Percentiles rank a stretch among this genome's conserved stretches.
These are phyloP conservation scores for Falco biarmicus DNA, from an alignment of 2,797 vertebrate genomes.

Conservation along the genomic window DNA sequence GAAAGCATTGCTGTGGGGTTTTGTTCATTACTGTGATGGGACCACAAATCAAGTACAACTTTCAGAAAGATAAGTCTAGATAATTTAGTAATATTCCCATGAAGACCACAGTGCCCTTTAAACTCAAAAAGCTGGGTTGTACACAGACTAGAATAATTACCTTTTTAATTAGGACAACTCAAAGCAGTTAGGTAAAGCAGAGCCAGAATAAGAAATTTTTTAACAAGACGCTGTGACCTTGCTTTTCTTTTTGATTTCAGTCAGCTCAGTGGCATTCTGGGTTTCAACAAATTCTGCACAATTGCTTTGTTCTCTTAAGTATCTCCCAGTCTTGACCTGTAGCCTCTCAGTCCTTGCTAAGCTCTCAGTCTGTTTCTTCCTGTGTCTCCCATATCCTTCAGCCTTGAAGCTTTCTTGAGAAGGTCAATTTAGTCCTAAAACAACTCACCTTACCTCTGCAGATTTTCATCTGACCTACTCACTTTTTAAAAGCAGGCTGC, in stretches of 20 bases:
- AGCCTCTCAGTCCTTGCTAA: background rate
- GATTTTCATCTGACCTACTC: background rate
- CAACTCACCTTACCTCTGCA: background rate
- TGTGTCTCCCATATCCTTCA: background rate
- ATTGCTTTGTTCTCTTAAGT: background rate
- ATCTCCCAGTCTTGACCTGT: background rate
- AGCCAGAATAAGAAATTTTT: background rate
- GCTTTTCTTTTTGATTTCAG: background rate
- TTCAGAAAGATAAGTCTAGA: background rate
- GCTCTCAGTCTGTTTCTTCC: background rate
- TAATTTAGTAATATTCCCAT: background rate
- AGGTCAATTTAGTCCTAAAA: background rate
- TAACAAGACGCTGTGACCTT: background rate
- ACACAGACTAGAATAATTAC: background rate
- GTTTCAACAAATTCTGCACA: background rate
- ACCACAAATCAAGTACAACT: background rate
- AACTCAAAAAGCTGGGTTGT: background rate
- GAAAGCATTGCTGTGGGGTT: background rate
- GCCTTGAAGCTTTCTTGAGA: background rate
- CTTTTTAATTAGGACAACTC: background rate
- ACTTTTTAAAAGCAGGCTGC: background rate
- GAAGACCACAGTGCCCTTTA: conserved; percentile 2
- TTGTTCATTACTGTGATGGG: background rate
- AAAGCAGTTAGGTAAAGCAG: background rate
- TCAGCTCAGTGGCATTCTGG: background rate